phyloP scores from a whole-genome alignment of 2,888 invertebrate genomes.

The Perdita meconis region DNA sequence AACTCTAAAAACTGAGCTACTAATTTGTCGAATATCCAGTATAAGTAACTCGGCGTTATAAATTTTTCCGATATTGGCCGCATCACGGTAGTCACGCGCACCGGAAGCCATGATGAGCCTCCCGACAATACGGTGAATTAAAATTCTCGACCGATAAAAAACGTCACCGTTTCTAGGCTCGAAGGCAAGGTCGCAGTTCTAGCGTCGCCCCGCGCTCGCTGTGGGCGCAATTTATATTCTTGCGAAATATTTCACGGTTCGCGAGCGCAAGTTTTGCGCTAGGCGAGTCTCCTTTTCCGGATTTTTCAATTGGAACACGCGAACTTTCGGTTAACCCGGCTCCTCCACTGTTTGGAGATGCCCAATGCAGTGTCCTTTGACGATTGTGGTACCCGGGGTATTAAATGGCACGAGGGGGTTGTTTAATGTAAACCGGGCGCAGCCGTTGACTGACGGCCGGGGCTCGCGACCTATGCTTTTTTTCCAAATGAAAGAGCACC shows the following conservation, averaged over 20 bases:
- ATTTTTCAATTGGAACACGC: slow-evolving; percentile 23
- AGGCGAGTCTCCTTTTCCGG: not conserved
- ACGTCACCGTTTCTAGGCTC: not conserved
- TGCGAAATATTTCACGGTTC: slow-evolving; percentile 16
- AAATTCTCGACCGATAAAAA: slow-evolving; percentile 58
- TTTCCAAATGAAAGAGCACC: slow-evolving; percentile 22
- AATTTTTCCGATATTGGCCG: no score
- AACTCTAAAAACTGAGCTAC: no score
- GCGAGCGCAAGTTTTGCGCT: not conserved
- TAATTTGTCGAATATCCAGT: no score
- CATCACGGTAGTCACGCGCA: no score
- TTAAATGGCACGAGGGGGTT: not conserved
- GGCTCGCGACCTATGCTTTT: slow-evolving; percentile 5
- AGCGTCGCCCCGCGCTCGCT: not conserved
- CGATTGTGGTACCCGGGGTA: not conserved
- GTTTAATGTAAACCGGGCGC: not conserved
- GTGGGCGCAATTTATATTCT: slow-evolving; percentile 17
- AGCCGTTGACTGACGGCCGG: slow-evolving; percentile 9
- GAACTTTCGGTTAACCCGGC: not conserved
- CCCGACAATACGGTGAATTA: slow-evolving; percentile 40
- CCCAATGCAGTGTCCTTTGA: slow-evolving; percentile 14
- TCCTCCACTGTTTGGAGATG: not conserved
- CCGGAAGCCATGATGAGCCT: slow-evolving; percentile 1
- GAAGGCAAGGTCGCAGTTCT: slow-evolving; percentile 5
- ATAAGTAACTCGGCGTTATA: no score